Base-by-base conservation (phyloP, 1,140 invertebrate genomes). In the Paraescarpia echinospica region DNA sequence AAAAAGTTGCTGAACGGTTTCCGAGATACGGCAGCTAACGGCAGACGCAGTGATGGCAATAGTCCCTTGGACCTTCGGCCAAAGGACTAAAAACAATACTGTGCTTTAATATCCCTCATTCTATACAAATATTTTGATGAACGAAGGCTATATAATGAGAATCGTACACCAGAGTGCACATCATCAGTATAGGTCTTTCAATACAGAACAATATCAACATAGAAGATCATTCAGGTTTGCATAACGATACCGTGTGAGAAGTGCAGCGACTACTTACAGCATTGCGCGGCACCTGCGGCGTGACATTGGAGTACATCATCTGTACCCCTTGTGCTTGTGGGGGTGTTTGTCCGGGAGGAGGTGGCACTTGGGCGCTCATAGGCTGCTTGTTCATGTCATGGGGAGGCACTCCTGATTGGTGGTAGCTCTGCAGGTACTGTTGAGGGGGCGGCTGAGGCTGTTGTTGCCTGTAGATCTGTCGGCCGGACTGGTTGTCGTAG, bases 321-420 rank as follows among this genome's bases (percentile, higher is more conserved):
- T 91, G 91, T 91, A 33, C 35, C n/a, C 91, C 59, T 22, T 33
- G 33, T 18, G 35, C 91, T 59, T 91, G 91, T 59, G 35, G 35
- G 31, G 91, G 91, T n/a, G 59, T 77, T 77, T 77, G 59, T 77
- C 59, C 59, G 59, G 59, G 59, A 77, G 48, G 48, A 51, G 41
- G 41, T 41, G 91, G 91, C 35, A 91, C 91, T 48, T 41, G 33
- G 33, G 91, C 59, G 59, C 91, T 91, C 91, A 91, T 91, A 91
- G 91, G 34, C 91, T 91, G 91, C 59, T 91, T 91, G 91, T 34
- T 91, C 91, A 91, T 91, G 91, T 91, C 91, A 91, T 91, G 91
- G 91, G 91, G 91, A 91, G 41, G 41, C 35, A 41, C 91, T 48
- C 91, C 59, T 18, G 59, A 77, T 18, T 77, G 59, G 59, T 77